A percentile compares a stretch with the other conserved stretches of the same genome.
phyloP scores from a whole-genome alignment of 2,113 vertebrate species.

The Protobothrops mucrosquamatus region DNA sequence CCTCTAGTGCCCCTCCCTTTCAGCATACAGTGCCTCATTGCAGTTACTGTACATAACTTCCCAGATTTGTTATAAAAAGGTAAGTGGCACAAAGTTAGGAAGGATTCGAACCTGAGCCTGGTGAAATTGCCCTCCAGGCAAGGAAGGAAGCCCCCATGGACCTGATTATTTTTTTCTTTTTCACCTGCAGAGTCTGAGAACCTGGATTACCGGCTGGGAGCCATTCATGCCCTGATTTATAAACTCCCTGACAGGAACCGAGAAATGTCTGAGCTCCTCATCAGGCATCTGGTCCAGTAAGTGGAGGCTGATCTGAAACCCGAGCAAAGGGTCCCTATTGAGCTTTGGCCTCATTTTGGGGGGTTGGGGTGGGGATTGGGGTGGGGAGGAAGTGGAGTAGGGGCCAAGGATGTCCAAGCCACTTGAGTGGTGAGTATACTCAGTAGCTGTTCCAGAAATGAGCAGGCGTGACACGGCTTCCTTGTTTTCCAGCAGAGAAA shows the following conservation, averaged over 20 bases:
- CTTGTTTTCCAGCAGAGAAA: background rate
- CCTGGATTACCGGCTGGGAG: conserved; percentile 86
- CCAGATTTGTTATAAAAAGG: background rate
- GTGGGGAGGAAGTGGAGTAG: no score
- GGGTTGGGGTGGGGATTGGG: no score
- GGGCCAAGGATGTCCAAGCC: background rate
- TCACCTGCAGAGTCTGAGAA: conserved; percentile 84
- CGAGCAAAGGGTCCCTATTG: fast-evolving
- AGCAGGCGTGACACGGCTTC: background rate
- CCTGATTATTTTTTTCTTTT: conserved; percentile 16
- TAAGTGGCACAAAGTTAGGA: background rate
- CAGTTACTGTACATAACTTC: background rate
- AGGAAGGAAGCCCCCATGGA: background rate
- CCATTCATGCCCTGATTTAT: conserved; percentile 90
- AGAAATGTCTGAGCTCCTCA: conserved; percentile 91
- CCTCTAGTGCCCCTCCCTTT: background rate
- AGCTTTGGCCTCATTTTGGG: background rate
- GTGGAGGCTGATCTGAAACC: conserved; percentile 29
- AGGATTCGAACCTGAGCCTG: background rate
- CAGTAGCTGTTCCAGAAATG: background rate
- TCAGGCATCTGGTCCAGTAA: conserved; percentile 91
- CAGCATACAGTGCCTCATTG: background rate
- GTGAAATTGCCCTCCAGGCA: background rate
- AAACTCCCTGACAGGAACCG: conserved; percentile 91
- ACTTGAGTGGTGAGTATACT: background rate